Evolutionary conservation across 2,888 invertebrate species (phyloP).

Genomic region (Philopedon plagiatum): DNA sequence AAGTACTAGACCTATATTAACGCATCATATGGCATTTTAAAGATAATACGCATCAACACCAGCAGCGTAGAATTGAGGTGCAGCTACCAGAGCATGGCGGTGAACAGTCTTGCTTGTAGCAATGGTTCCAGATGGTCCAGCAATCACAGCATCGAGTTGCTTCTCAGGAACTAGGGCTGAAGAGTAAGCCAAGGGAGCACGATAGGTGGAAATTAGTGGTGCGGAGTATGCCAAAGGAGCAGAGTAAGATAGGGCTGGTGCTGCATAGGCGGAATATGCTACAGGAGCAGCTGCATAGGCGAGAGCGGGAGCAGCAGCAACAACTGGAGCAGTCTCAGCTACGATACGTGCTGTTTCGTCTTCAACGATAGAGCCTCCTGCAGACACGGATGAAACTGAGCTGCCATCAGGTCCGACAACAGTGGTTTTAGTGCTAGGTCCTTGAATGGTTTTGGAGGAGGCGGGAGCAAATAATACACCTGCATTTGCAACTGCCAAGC

Average conservation of each 20-base stretch:
- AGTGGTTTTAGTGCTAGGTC: conserved; percentile 59
- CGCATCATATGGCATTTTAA: conserved; percentile 26
- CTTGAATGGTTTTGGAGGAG: conserved; percentile 53
- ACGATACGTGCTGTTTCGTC: conserved; percentile 49
- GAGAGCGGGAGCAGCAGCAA: conserved; percentile 34
- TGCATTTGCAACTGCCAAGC: conserved; percentile 44
- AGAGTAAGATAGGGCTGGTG: neutral
- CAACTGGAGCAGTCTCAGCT: conserved; percentile 45
- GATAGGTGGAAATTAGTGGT: conserved; percentile 38
- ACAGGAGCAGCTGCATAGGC: conserved; percentile 46
- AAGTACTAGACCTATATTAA: conserved; percentile 33
- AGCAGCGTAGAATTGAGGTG: conserved; percentile 31
- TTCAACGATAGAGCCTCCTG: conserved; percentile 58
- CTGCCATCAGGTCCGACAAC: conserved; percentile 60
- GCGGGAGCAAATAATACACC: conserved; percentile 36
- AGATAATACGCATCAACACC: conserved; percentile 28
- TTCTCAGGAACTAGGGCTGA: conserved; percentile 20
- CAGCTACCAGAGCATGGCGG: conserved; percentile 37
- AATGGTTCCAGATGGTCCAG: conserved; percentile 59
- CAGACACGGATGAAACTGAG: conserved; percentile 57
- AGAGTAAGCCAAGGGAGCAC: conserved; percentile 46
- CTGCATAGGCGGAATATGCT: conserved; percentile 32
- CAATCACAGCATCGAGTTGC: conserved; percentile 41
- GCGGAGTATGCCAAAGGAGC: conserved; percentile 13
- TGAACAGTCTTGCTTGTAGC: conserved; percentile 51